A percentile compares a stretch with the other conserved stretches of the same genome.
These are phyloP conservation scores for Criorhina ranunculi DNA, from an alignment of 2,888 invertebrate genomes.

Conservation along the genomic window DNA sequence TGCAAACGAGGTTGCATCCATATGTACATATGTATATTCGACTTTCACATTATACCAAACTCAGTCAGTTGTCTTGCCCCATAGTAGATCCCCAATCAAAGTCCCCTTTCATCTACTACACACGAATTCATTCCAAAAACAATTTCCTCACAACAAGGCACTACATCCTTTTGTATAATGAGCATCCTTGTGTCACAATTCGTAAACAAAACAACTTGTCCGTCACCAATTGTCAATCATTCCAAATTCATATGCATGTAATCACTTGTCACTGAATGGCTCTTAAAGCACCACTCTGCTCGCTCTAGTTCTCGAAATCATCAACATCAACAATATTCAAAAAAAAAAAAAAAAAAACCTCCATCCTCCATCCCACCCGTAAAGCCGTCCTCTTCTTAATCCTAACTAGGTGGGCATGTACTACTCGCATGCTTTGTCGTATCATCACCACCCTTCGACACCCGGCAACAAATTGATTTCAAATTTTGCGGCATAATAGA, in stretches of 20 bases:
- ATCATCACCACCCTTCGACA: conserved; percentile 69
- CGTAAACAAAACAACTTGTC: conserved; percentile 63
- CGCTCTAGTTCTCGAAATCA: conserved; percentile 37
- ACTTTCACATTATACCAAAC: too few species aligned
- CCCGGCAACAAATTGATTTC: conserved; percentile 82
- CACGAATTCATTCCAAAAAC: conserved; percentile 12
- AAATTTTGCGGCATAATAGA: conserved; percentile 81
- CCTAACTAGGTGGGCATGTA: conserved; percentile 61
- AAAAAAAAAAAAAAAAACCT: too few species aligned
- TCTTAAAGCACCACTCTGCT: conserved; percentile 39
- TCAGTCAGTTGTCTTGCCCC: too few species aligned
- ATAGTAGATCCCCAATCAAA: too few species aligned
- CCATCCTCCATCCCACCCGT: conserved; percentile 7
- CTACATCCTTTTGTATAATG: conserved; percentile 28
- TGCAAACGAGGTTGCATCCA: too few species aligned
- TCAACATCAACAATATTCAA: conserved; percentile 27
- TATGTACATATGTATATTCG: too few species aligned
- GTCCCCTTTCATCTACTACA: not conserved
- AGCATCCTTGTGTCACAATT: conserved; percentile 41
- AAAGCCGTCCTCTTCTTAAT: conserved; percentile 29
- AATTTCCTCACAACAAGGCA: conserved; percentile 8
- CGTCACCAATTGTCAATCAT: conserved; percentile 40
- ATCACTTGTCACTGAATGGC: conserved; percentile 66
- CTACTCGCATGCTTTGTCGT: conserved; percentile 27
- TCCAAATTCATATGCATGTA: conserved; percentile 64